phyloP scores from a whole-genome alignment of 2,797 vertebrate genomes.

The Otolemur crassicaudatus region DNA sequence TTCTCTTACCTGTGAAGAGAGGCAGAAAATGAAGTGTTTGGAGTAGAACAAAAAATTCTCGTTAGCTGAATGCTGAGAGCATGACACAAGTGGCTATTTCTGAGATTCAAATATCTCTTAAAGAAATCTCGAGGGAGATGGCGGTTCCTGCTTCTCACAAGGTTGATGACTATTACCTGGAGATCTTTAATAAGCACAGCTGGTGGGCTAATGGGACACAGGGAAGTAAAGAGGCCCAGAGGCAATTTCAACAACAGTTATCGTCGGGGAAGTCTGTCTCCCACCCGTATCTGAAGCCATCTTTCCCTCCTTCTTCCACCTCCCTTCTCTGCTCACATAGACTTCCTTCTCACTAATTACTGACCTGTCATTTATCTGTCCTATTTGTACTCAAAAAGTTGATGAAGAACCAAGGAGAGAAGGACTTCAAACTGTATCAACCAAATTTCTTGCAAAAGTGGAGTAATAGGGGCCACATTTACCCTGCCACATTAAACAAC shows the following conservation, averaged over 20 bases:
- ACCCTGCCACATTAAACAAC: background rate
- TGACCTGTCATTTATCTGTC: background rate
- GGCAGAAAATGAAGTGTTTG: slow-evolving; percentile 81
- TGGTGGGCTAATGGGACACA: slow-evolving; percentile 38
- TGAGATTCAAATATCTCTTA: slow-evolving; percentile 56
- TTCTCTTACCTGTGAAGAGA: slow-evolving; percentile 78
- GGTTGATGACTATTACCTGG: slow-evolving; percentile 57
- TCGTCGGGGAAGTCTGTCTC: background rate
- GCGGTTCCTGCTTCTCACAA: slow-evolving; percentile 54
- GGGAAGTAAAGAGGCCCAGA: slow-evolving; percentile 12
- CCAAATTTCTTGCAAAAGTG: slow-evolving; percentile 4
- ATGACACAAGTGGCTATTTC: slow-evolving; percentile 62
- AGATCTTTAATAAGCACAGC: slow-evolving; percentile 67
- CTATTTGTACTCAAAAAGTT: background rate
- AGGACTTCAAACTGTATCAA: background rate
- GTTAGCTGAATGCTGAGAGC: slow-evolving; percentile 68
- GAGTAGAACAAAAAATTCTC: slow-evolving; percentile 73
- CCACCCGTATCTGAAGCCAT: background rate
- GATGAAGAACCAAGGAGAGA: slow-evolving; percentile 9
- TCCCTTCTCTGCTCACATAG: background rate
- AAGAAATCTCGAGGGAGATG: background rate
- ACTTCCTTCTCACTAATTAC: background rate
- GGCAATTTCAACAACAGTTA: slow-evolving; percentile 43
- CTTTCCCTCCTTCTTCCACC: background rate
- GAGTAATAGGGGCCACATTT: background rate